These are phyloP conservation scores for Neolamprologus brichardi DNA, from an alignment of 2,113 vertebrate genomes.

Conservation along the genomic window DNA sequence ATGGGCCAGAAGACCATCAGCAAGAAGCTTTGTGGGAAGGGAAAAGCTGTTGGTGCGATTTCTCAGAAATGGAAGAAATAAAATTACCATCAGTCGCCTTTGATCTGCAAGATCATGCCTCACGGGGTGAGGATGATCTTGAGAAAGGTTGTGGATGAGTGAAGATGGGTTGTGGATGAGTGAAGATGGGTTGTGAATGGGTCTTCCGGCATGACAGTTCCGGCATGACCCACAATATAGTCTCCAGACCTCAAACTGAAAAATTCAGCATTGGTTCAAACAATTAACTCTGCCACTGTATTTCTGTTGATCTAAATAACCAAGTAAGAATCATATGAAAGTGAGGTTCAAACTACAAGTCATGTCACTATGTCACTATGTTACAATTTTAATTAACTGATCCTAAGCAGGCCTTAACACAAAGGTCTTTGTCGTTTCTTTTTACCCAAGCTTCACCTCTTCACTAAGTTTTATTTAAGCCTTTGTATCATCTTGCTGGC, in stretches of 20 bases:
- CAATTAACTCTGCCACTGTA: fast-evolving
- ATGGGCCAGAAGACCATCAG: background rate
- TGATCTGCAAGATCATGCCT: background rate
- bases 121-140: fast-evolving
- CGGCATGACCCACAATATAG: background rate
- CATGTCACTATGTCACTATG: background rate
- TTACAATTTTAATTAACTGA: background rate
- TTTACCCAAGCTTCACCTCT: background rate
- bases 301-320: fast-evolving
- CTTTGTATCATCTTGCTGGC: background rate
- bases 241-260: background rate
- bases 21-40: background rate
- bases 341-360: background rate
- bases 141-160: background rate
- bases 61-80: background rate
- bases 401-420: background rate
- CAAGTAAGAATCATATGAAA: fast-evolving
- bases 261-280: background rate
- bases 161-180: fast-evolving
- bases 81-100: background rate
- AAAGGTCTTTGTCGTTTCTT: fast-evolving
- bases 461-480: background rate
- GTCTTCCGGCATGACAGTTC: fast-evolving
- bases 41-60: background rate
- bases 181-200: background rate